phyloP scores from a whole-genome alignment of 2,113 vertebrate species.

The Bufo bufo region DNA sequence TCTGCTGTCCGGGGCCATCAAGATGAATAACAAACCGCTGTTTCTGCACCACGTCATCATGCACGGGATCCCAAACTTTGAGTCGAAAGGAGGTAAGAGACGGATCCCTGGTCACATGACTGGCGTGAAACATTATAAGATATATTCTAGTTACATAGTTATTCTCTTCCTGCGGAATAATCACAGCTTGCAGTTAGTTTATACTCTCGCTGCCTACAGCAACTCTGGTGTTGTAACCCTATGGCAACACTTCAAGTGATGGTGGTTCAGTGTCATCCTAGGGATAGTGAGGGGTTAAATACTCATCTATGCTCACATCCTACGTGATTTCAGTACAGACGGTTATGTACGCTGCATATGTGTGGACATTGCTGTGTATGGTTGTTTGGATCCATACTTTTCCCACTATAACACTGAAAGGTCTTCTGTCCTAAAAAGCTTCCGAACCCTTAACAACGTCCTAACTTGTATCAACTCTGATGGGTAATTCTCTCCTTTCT shows the following conservation, averaged over 20 bases:
- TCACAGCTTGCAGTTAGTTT: too few relatives aligned
- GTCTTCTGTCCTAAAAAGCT: not conserved
- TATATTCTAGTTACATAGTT: too few relatives aligned
- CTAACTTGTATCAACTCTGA: too few relatives aligned
- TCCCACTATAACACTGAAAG: too few relatives aligned
- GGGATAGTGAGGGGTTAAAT: not conserved
- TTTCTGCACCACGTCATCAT: constrained; percentile 98
- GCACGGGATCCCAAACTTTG: constrained; percentile 97
- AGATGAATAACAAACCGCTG: constrained; percentile 98
- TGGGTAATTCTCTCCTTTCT: not conserved
- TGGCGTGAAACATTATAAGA: too few relatives aligned
- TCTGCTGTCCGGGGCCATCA: constrained; percentile 92
- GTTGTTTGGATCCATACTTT: too few relatives aligned
- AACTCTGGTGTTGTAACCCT: not conserved
- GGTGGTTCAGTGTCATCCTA: not conserved
- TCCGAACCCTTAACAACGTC: not conserved
- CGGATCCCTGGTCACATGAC: not conserved
- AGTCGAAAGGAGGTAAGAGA: constrained; percentile 88
- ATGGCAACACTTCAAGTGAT: not conserved
- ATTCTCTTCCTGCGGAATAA: too few relatives aligned
- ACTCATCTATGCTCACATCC: not conserved
- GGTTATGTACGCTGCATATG: too few relatives aligned
- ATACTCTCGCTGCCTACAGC: too few relatives aligned
- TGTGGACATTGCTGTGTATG: too few relatives aligned
- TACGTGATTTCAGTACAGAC: not conserved